These are phyloP conservation scores for Subacronicta megacephala DNA, from an alignment of 2,888 invertebrate species.

Conservation along the genomic window DNA sequence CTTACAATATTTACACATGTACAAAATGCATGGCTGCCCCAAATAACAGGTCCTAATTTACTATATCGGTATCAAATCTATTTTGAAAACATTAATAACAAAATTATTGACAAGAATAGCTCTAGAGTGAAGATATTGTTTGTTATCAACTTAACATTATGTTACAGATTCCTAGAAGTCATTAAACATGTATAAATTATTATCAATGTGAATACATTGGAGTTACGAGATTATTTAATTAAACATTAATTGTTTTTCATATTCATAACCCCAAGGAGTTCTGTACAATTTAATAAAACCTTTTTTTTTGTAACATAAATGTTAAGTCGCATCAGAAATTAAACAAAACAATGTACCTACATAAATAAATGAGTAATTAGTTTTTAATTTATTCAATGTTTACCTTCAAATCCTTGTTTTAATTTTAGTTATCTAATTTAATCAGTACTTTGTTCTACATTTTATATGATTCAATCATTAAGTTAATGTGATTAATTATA, in stretches of 20 bases:
- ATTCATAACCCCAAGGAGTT: too few species aligned
- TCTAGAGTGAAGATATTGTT: constrained; percentile 12
- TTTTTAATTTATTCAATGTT: constrained; percentile 6
- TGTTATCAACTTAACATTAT: constrained; percentile 9
- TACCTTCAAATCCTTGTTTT: constrained; percentile 31
- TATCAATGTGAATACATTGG: not conserved
- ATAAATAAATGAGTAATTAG: too few species aligned
- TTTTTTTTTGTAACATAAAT: constrained; percentile 14
- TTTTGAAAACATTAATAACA: constrained; percentile 34
- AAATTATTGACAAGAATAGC: constrained; percentile 33
- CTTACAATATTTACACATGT: constrained; percentile 82
- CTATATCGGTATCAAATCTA: constrained; percentile 30
- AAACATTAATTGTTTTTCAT: not conserved
- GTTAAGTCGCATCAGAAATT: constrained; percentile 4
- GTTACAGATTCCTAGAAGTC: constrained; percentile 17
- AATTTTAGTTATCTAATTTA: constrained; percentile 21
- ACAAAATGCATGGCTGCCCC: constrained; percentile 68
- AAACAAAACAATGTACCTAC: too few species aligned
- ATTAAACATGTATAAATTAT: not conserved
- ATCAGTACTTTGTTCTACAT: constrained; percentile 40
- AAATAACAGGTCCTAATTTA: constrained; percentile 48
- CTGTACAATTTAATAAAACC: not conserved
- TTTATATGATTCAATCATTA: constrained; percentile 42
- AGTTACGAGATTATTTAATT: not conserved
- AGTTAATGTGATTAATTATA: constrained; percentile 21